Conservation (phyloP, 2,888 invertebrate species). For the Lochmaea crataegi region DNA sequence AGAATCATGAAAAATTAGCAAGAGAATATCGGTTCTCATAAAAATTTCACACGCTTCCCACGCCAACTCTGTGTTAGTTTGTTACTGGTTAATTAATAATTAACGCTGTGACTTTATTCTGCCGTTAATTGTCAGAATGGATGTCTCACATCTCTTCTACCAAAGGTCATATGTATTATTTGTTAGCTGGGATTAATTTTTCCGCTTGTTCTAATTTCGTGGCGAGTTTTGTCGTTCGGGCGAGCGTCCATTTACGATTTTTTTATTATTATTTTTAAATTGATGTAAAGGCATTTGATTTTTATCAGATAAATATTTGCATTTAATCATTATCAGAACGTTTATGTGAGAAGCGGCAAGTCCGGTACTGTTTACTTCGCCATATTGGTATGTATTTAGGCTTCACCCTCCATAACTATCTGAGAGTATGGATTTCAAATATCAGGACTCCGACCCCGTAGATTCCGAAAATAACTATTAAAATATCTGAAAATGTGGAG, state of each 20-base stretch:
- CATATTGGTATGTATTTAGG: too few species aligned
- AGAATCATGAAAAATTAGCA: constrained; percentile 45
- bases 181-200: constrained; percentile 36
- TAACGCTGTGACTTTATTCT: constrained; percentile 58
- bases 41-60: constrained; percentile 56
- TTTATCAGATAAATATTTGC: too few species aligned
- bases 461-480: too few species aligned
- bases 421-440: too few species aligned
- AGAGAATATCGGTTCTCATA: constrained; percentile 40
- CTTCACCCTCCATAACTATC: too few species aligned
- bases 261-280: background rate
- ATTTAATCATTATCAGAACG: too few species aligned
- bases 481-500: too few species aligned
- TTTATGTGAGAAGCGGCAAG: too few species aligned
- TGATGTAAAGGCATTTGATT: background rate
- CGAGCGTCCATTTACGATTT: background rate
- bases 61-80: constrained; percentile 52
- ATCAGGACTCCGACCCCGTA: too few species aligned
- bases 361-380: too few species aligned
- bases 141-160: constrained; percentile 38
- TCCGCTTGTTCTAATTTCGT: constrained; percentile 18
- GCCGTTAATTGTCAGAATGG: constrained; percentile 57
- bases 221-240: background rate
- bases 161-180: constrained; percentile 56
- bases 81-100: constrained; percentile 58